A percentile compares a stretch with the other conserved stretches of the same genome.
Evolutionary conservation across 2,113 vertebrate genomes (phyloP).

Genomic region (Dolichotis patagonum): DNA sequence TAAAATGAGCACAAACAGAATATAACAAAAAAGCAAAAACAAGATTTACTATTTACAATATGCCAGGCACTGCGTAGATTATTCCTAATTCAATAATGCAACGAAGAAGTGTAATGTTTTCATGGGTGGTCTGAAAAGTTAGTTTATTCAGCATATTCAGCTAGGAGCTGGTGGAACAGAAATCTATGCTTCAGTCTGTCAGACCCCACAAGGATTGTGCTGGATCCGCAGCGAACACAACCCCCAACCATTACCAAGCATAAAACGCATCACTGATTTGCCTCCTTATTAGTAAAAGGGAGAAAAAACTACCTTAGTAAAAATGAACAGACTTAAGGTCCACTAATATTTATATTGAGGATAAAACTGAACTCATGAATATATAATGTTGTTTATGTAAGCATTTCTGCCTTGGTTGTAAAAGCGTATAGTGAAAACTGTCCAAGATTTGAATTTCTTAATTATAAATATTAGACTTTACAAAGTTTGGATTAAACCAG

Average conservation of each 20-base stretch:
- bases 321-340: neutral
- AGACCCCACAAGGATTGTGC: no score
- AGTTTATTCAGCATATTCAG: neutral
- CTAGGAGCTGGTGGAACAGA: neutral
- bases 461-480: slow-evolving; percentile 20
- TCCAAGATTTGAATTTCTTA: slow-evolving; percentile 7
- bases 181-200: neutral
- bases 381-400: neutral
- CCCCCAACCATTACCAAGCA: neutral
- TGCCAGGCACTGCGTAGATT: neutral
- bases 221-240: no score
- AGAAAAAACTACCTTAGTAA: neutral
- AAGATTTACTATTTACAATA: neutral
- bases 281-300: neutral
- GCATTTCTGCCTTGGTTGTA: slow-evolving; percentile 29
- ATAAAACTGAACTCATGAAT: slow-evolving; percentile 29
- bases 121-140: neutral
- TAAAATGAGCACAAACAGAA: neutral
- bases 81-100: neutral
- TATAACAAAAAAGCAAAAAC: neutral
- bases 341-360: neutral
- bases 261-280: neutral
- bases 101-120: neutral
- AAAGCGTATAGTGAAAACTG: slow-evolving; percentile 19
- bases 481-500: slow-evolving; percentile 35